Base-by-base conservation (phyloP, 1,140 invertebrate genomes). In the Eciton burchellii region DNA sequence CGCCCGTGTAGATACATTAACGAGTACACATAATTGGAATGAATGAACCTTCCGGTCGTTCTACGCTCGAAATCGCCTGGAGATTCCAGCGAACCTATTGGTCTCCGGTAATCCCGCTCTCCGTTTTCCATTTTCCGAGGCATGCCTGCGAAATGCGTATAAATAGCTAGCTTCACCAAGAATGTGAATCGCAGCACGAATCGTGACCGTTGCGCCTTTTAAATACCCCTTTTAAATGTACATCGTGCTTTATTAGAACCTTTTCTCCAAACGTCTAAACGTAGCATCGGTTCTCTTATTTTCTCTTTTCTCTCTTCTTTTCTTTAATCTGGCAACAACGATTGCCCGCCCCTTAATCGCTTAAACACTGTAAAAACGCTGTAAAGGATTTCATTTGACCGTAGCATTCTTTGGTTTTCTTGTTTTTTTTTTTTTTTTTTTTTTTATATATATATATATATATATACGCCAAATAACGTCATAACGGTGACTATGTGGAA, bases 81-180 rank as follows among this genome's bases (percentile, higher is more conserved):
- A 88, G 81, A 88, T 85, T 85, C 74, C 81, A 84, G 88, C 81
- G 85, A 88, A 88, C 88, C 74, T 81, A 88, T 85, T 45, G 81
- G 26, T 66, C 60, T 66, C 66, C 43, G 76, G 47, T 72, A 77
- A 84, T 49, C 71, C 35, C n/a, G 24, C 49, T 74, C 43, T 63
- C 47, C 43, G 41, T 66, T 71, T 72, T 21, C 26, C 35, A 6
- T 35, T 35, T 6, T n/a, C 16, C 4, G n/a, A 49, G 41, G 2
- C 68, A 45, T 56, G 70, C 56, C 56, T 77, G 16, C 35, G 21
- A 68, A 79, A 68, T 12, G 35, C 47, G 19, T 57, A 77, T 56
- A 70, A 45, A 79, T 79, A 14, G 35, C 14, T 3, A 21, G 24
- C n/a, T n/a, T n/a, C n/a, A n/a, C n/a, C n/a, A n/a, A 70, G 43